Conservation (phyloP, 2,113 vertebrate species). For the Neotragus pygmaeus region DNA sequence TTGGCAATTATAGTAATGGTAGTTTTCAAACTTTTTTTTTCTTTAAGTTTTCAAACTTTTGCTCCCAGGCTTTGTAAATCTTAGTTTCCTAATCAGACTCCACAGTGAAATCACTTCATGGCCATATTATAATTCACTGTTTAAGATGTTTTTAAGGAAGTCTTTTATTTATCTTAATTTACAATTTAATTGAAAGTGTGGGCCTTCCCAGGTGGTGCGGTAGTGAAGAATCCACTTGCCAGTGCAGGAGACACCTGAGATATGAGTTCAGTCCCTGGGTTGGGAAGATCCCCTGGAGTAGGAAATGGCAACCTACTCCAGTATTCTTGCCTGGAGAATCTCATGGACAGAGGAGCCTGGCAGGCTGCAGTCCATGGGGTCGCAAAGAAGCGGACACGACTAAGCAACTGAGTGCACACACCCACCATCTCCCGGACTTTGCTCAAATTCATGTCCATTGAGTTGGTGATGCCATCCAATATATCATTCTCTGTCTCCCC, state of each 20-base stretch:
- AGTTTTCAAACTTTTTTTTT: not conserved
- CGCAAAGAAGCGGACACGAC: rapidly evolving
- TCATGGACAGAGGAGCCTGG: not conserved
- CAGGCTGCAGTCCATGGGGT: not conserved
- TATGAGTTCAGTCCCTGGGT: not conserved
- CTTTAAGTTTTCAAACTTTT: not conserved
- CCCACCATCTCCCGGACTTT: not conserved
- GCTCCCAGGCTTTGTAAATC: not conserved
- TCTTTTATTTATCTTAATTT: not conserved
- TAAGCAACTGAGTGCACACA: rapidly evolving
- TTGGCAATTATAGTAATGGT: not conserved
- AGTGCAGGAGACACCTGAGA: not conserved
- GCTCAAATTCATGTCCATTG: not conserved
- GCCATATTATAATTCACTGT: not conserved
- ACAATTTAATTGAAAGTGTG: not conserved
- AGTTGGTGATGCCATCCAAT: not conserved
- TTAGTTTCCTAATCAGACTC: not conserved
- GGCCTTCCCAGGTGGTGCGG: not conserved
- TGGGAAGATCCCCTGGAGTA: not conserved
- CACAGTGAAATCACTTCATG: not conserved
- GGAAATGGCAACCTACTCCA: not conserved
- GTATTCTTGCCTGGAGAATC: not conserved
- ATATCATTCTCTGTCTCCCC: not conserved
- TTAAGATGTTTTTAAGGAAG: not conserved
- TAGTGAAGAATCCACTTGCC: not conserved